A percentile compares a stretch with the other conserved stretches of the same genome.
Evolutionary conservation across 2,113 vertebrate genomes (phyloP).

Genomic region (Salminus brasiliensis): DNA sequence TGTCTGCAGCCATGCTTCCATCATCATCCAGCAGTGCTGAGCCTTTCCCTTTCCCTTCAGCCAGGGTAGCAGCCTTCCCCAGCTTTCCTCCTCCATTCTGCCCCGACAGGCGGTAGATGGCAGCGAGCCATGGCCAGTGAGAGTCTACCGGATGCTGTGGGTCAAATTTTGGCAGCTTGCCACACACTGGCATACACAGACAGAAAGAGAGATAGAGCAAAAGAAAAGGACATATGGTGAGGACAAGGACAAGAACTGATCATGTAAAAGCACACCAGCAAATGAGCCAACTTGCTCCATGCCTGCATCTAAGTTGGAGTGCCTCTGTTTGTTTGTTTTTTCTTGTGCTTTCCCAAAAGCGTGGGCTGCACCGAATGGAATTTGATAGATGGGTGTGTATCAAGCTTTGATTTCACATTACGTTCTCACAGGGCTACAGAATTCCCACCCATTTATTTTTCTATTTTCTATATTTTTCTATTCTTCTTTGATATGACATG

Average conservation of each 20-base stretch:
- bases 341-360: not conserved
- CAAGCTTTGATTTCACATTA: not conserved
- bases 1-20: constrained; percentile 65
- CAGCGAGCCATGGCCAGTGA: constrained; percentile 94
- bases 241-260: not conserved
- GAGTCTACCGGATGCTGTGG: constrained; percentile 75
- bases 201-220: constrained; percentile 34
- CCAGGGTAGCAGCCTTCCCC: constrained; percentile 75
- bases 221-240: constrained; percentile 24
- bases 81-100: constrained; percentile 57
- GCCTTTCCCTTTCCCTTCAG: constrained; percentile 80
- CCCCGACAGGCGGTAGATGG: constrained; percentile 84
- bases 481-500: not conserved
- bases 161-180: constrained; percentile 85
- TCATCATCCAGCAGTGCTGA: constrained; percentile 40
- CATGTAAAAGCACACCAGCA: not conserved
- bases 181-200: constrained; percentile 83
- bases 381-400: not conserved
- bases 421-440: not conserved
- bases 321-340: not conserved
- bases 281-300: not conserved
- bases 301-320: not conserved
- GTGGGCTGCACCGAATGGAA: not conserved
- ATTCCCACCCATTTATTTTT: not conserved
- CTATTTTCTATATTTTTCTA: not conserved